Evolutionary conservation across 2,113 vertebrate genomes (phyloP).

Genomic region (Centropus bengalensis): DNA sequence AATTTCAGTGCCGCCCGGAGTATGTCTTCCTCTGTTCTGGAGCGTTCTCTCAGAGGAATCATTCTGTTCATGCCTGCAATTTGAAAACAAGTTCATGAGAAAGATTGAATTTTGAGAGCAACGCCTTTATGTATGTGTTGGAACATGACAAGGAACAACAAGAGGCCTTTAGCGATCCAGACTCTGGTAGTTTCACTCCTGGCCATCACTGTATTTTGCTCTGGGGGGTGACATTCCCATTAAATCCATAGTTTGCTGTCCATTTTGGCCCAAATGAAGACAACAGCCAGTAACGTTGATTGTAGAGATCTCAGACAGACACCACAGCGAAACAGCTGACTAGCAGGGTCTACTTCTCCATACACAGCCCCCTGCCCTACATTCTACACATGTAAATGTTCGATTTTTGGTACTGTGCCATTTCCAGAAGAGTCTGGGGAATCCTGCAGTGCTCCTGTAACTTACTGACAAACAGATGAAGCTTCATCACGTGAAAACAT

Average conservation of each 20-base stretch:
- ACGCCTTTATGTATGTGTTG: rapidly evolving
- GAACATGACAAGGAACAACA: background rate
- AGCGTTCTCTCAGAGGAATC: slow-evolving; percentile 88
- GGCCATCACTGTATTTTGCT: background rate
- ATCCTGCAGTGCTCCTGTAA: background rate
- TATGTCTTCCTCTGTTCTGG: slow-evolving; percentile 96
- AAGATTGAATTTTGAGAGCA: background rate
- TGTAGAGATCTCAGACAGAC: background rate
- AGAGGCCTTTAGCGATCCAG: background rate
- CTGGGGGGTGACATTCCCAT: background rate
- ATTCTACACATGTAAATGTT: background rate
- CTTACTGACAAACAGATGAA: background rate
- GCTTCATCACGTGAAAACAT: background rate
- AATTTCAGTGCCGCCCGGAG: slow-evolving; percentile 87
- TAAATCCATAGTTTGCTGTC: background rate
- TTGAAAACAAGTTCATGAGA: background rate
- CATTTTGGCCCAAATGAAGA: background rate
- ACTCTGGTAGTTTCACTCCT: background rate
- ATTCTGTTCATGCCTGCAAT: slow-evolving; percentile 89
- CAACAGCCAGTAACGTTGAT: background rate
- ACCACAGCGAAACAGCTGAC: background rate
- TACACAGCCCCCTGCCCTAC: background rate
- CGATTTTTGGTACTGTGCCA: background rate
- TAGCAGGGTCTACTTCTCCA: background rate
- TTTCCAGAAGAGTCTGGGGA: background rate